Evolutionary conservation across 2,888 invertebrate genomes (phyloP), one percentile per base, ranked within the genome.

Genomic region (Pediacus dermestoides): DNA sequence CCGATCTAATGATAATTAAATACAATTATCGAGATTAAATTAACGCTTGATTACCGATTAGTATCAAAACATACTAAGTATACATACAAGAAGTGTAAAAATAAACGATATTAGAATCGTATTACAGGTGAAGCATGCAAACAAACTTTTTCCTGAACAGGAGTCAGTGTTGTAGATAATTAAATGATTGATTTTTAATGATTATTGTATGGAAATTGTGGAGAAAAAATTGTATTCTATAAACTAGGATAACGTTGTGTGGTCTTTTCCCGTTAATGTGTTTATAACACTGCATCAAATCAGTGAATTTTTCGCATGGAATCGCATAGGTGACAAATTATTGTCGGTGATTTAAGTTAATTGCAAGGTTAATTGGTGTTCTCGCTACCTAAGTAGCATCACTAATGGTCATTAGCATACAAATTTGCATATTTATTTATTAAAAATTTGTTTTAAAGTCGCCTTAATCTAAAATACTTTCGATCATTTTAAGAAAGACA

Each of bases 251-350:
- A 38, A 39, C 38, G 42, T 39, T 42, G 42, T 42, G 42, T 42
- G 42, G 42, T 42, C 42, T 35, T 22, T 16, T 34, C 38, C 42
- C 38, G 42, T 42, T 42, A 42, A 37, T 37, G n/a, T n/a, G n/a
- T n/a, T n/a, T n/a, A n/a, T n/a, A n/a, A n/a, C n/a, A n/a, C n/a
- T n/a, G n/a, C n/a, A n/a, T n/a, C n/a, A n/a, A n/a, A n/a, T n/a
- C n/a, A n/a, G n/a, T n/a, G n/a, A n/a, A n/a, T n/a, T n/a, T n/a
- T n/a, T n/a, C n/a, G n/a, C n/a, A n/a, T n/a, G n/a, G n/a, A n/a
- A n/a, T n/a, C n/a, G n/a, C n/a, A n/a, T n/a, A n/a, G n/a, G n/a
- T n/a, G n/a, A n/a, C n/a, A n/a, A n/a, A n/a, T n/a, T n/a, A n/a
- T n/a, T n/a, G n/a, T n/a, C n/a, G n/a, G n/a, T n/a, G n/a, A n/a